phyloP scores from a whole-genome alignment of 2,113 vertebrate genomes.

The Cyanocitta stelleri region DNA sequence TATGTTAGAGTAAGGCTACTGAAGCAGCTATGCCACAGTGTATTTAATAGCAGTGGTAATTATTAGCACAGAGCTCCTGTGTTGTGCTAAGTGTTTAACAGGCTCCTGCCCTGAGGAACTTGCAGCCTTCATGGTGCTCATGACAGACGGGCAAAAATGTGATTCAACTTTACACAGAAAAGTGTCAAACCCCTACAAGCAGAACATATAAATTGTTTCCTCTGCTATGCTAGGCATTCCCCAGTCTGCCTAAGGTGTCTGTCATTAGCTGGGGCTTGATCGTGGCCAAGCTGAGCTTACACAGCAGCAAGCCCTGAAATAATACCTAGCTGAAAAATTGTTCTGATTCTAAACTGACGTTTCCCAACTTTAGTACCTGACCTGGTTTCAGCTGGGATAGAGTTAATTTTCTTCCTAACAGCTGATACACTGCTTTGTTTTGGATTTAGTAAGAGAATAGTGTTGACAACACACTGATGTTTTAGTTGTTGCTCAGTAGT shows the following conservation, averaged over 20 bases:
- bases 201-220: constrained; percentile 19
- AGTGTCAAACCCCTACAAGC: constrained; percentile 41
- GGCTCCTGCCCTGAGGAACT: constrained; percentile 50
- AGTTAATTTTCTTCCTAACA: neutral
- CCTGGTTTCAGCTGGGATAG: neutral
- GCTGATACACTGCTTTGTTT: neutral
- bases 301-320: neutral
- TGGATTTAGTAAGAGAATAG: neutral
- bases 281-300: neutral
- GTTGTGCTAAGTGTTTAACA: constrained; percentile 48
- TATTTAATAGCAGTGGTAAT: constrained; percentile 42
- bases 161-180: constrained; percentile 38
- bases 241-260: constrained; percentile 18
- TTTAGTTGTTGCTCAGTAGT: neutral
- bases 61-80: constrained; percentile 21
- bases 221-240: neutral
- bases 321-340: neutral
- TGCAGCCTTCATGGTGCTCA: constrained; percentile 3
- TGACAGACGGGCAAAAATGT: constrained; percentile 42
- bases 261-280: neutral
- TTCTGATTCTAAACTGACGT: neutral
- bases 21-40: constrained; percentile 9
- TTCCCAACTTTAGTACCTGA: neutral
- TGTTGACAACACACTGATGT: neutral
- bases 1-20: neutral